Base-by-base conservation (phyloP, 1,140 invertebrate genomes). In the Matsumurasca onukii region DNA sequence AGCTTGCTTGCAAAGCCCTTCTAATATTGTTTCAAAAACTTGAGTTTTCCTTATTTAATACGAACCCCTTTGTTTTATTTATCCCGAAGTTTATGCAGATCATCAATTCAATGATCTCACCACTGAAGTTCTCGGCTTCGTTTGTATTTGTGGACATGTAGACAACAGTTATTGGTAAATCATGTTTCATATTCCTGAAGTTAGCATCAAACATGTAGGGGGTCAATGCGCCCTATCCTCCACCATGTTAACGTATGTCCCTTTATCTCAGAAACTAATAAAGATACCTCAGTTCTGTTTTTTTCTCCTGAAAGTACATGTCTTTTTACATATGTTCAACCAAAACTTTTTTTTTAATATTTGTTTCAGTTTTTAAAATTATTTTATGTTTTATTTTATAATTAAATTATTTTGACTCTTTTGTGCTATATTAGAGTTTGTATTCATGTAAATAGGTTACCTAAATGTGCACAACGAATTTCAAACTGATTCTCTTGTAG, bases 201-300 rank as follows among this genome's bases (percentile, higher is more conserved):
- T n/a, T n/a, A n/a, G n/a, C n/a, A n/a, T n/a, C n/a, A n/a, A n/a
- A n/a, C n/a, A n/a, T n/a, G n/a, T n/a, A n/a, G 34, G 34, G 34
- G 34, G 34, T 39, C 34, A 39, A 5, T 39, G 34, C 34, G 34
- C 5, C 34, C 34, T 39, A 39, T 39, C 34, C 17, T 65, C 66
- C 57, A 71, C 49, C 49, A 52, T 52, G 49, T 52, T 52, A 52
- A 22, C 49, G 5, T 52, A 12, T 52, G 49, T 20, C 12, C 49
- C 49, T 52, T 52, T 52, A 17, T 52, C 49, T 52, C 49, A 52
- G 20, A 20, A 52, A 52, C 49, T 22, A 15, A 52, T 52, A 52
- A 52, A 52, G 49, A 52, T 52, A 15, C 22, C 49, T 3, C 5
- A 3, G 3, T 52, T 52, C 5, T 52, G 49, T 52, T 52, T 52